Evolutionary conservation across 2,113 vertebrate species (phyloP), one percentile per base, ranked within the genome.

Genomic region (Helogale parvula): DNA sequence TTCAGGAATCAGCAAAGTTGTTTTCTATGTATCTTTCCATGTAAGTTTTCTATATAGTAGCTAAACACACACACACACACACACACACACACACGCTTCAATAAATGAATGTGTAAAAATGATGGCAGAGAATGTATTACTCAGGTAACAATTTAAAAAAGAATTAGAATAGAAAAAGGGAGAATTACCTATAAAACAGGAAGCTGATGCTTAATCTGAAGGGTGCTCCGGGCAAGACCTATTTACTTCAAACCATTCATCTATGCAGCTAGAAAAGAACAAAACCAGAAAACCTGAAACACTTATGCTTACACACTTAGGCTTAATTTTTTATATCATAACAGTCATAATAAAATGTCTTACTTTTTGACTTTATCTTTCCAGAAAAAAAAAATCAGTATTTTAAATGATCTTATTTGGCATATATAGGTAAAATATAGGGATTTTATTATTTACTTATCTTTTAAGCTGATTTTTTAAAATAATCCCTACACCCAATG

Each of bases 181-280:
- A 98, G 71, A 45, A 87, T 99, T 99, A 99, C 99, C 98, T 99
- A 98, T 97, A 94, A 97, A 98, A 92, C 94, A 98, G 97, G 98
- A 98, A 97, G 97, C 95, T 95, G 97, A 93, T 93, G 85, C 98
- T 99, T 99, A 99, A 98, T 99, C 99, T 96, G 99, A 99, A 84
- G 99, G 99, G 98, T 99, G 99, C 97, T 99, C 99, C 82, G 99
- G 99, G 98, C 99, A 99, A 83, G 99, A 99, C 98, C 99, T 98
- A 98, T 99, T 99, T 98, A 99, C 99, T 98, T 99, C 99, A 98
- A 99, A 99, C 99, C 99, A 99, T 98, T 99, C 99, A 84, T 99
- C 99, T 98, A 99, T 99, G 98, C 99, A 99, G 96, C 99, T 99
- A 98, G 82, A 98, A 98, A 88, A 90, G 38, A 94, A 95, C 27